Conservation (phyloP, 2,797 vertebrate genomes). For the Malurus leucopterus region DNA sequence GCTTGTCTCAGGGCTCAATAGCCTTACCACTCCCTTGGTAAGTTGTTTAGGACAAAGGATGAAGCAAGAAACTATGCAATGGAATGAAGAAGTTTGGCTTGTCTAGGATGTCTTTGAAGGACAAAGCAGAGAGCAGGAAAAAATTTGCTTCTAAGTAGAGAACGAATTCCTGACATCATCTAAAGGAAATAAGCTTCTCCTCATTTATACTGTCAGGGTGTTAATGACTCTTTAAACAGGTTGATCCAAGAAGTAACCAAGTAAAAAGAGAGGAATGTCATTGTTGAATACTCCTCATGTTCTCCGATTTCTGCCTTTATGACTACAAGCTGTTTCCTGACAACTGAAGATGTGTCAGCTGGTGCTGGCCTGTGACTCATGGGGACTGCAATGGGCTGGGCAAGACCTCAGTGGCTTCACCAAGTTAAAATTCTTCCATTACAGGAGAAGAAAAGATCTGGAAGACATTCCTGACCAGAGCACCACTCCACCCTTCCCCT, state of each 20-base stretch:
- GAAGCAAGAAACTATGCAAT: not conserved
- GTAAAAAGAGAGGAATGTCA: not conserved
- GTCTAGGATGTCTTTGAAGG: not conserved
- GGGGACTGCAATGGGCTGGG: not conserved
- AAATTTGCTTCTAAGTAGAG: not conserved
- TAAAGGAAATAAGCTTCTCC: not conserved
- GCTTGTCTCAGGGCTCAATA: not conserved
- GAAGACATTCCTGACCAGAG: not conserved
- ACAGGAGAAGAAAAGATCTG: not conserved
- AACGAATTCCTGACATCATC: not conserved
- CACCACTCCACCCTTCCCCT: not conserved
- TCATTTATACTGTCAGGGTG: not conserved
- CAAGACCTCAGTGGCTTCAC: not conserved
- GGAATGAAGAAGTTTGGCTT: not conserved
- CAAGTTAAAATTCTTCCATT: not conserved
- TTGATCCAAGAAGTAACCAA: slow-evolving; percentile 13
- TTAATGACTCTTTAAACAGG: not conserved
- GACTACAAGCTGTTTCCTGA: not conserved
- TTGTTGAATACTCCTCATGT: not conserved
- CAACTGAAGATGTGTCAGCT: not conserved
- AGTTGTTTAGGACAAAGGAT: not conserved
- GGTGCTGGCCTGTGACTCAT: not conserved
- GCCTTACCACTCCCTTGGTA: not conserved
- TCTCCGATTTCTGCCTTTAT: not conserved
- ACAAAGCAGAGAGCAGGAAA: not conserved